Evolutionary conservation across 2,797 vertebrate genomes (phyloP).

Genomic region (Sebastes kiyomatsui): DNA sequence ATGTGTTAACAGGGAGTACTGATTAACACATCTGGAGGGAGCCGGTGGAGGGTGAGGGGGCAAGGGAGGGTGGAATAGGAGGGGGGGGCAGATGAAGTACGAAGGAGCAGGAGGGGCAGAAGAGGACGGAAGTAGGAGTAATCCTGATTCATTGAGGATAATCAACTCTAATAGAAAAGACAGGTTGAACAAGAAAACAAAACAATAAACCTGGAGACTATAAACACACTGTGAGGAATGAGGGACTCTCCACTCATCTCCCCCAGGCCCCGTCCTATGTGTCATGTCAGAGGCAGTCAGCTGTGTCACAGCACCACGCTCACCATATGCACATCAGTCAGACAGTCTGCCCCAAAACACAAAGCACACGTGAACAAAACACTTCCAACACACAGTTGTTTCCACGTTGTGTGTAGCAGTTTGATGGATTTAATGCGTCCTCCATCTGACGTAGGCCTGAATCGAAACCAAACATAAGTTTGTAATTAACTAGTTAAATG

Average conservation of each 20-base stretch:
- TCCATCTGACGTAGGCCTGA: neutral
- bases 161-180: constrained; percentile 31
- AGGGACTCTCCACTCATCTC: constrained; percentile 55
- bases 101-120: constrained; percentile 3
- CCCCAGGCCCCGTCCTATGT: constrained; percentile 46
- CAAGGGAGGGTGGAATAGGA: constrained; percentile 5
- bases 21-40: constrained; percentile 96
- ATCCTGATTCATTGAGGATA: constrained; percentile 35
- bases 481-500: neutral
- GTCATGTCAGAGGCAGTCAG: constrained; percentile 70
- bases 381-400: constrained; percentile 15
- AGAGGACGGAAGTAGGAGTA: constrained; percentile 21
- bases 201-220: constrained; percentile 26
- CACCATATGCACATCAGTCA: constrained; percentile 62
- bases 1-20: constrained; percentile 92
- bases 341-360: constrained; percentile 53
- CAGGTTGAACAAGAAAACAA: constrained; percentile 17
- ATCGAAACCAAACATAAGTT: neutral
- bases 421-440: constrained; percentile 6
- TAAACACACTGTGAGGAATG: constrained; percentile 43
- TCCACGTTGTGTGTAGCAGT: neutral
- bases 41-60: constrained; percentile 33
- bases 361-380: constrained; percentile 41
- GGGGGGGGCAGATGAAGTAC: constrained; percentile 14
- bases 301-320: constrained; percentile 49